Evolutionary conservation across 2,797 vertebrate species (phyloP).

Genomic region (Cossypha dichroa): DNA sequence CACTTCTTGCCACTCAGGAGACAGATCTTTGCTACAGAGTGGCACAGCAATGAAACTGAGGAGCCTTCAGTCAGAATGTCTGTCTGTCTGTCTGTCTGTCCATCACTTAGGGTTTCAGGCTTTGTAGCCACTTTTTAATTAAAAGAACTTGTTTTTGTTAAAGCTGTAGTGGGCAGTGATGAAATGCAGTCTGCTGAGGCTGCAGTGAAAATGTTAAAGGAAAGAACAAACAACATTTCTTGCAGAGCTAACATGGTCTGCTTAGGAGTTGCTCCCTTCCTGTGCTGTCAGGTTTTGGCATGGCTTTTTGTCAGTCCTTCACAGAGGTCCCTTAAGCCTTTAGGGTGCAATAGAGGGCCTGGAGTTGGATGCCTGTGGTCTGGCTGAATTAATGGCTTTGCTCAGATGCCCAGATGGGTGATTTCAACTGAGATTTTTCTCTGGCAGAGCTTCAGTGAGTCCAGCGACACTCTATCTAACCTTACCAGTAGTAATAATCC

Average conservation of each 20-base stretch:
- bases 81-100: not conserved
- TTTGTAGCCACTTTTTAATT: not conserved
- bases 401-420: not conserved
- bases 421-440: not conserved
- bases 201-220: not conserved
- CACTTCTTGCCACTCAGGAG: not conserved
- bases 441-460: not conserved
- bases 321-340: not conserved
- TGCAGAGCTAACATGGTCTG: rapidly evolving
- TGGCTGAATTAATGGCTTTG: not conserved
- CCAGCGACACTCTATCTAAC: not conserved
- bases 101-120: not conserved
- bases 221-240: not conserved
- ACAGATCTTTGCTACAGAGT: not conserved
- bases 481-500: not conserved
- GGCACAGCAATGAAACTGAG: not conserved
- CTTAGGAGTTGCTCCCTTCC: not conserved
- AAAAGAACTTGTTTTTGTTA: not conserved
- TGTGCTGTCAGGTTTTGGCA: not conserved
- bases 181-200: not conserved
- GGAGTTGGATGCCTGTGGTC: not conserved
- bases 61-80: not conserved
- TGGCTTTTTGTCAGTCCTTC: not conserved
- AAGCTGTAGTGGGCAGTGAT: not conserved
- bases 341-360: not conserved